Evolutionary conservation across 2,797 vertebrate species (phyloP), one percentile per base, ranked within the genome.

Genomic region (Sternotherus odoratus): DNA sequence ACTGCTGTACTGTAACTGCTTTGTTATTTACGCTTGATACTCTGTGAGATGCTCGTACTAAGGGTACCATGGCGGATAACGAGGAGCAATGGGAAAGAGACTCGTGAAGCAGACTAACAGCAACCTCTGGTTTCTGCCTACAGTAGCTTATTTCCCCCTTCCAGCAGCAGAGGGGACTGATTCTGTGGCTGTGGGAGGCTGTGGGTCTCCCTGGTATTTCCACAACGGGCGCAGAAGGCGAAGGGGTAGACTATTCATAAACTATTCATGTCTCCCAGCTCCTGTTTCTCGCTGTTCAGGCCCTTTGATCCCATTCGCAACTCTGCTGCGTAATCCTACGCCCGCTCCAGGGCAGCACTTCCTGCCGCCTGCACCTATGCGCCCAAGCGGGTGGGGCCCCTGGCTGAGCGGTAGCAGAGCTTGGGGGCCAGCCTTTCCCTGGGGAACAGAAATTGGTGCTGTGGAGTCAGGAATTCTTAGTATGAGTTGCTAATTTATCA

Each of bases 111-210:
- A n/a, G n/a, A n/a, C n/a, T 36, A 69, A n/a, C 63, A 69, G 8
- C n/a, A 17, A 69, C 15, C 19, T n/a, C 63, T 39, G 19, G n/a
- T 39, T 69, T 39, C 13, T 46, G 72, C 72, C 24, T 46, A 3
- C 17, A 51, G 33, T 28, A 19, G 4, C 11, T 0, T 13, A 8
- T 33, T 50, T 33, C 15, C 30, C 12, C 46, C 2, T 9, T 28
- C 46, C 28, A 9, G 26, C 72, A 46, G 74, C 12, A 33, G 74
- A 11, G 17, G 30, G 49, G 36, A 53, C 39, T 23, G 36, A 53
- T 53, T 11, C 63, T 21, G 17, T 10, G 5, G 5, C 63, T 6
- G n/a, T 8, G 49, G n/a, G 13, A 9, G 28, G 24, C 30, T 33
- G 26, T 5, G 48, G 46, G 6, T 30, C 30, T 50, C 26, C 30